Base-by-base conservation (phyloP, 2,113 vertebrate species). In the Hyaena hyaena region DNA sequence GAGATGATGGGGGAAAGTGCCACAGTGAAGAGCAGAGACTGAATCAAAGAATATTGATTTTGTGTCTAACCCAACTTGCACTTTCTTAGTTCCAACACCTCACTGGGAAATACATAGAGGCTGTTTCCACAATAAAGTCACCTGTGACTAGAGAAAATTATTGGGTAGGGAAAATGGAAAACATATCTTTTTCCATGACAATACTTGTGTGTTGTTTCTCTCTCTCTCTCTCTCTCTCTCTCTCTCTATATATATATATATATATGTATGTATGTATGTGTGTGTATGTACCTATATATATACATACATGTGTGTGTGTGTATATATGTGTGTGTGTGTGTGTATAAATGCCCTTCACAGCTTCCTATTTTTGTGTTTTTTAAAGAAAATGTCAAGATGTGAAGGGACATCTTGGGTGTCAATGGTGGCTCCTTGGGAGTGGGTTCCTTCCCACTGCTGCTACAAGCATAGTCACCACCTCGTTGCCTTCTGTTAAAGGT, bases 31-130 rank as follows among this genome's bases (percentile, higher is more conserved):
- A 90, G 97, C 96, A 12, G 26, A 97, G 88, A 63, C 81, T 76
- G 90, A 95, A 89, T 98, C 98, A 98, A 97, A 96, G 66, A 94
- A 86, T 88, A 98, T 96, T 74, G 97, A 98, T 98, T 98, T 92
- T 76, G 35, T 97, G 61, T 23, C 93, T 96, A 86, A 28, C 26
- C 10, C 93, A 86, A 90, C 85, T 15, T 93, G 90, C 50, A 43
- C 81, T 92, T 95, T 96, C 90, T 83, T 86, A 71, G 94, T 89
- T 95, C 93, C 73, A 90, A 9, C 90, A 95, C 81, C 85, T 96
- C 83, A 82, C 92, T 2, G 43, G 84, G 53, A 97, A 97, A 96
- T 69, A 94, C 31, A 28, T 3, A 58, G 79, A 95, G 48, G 35
- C 84, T 93, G 43, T 96, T 98, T 96, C 73, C 73, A 96, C 96